Base-by-base conservation (phyloP, 2,113 vertebrate genomes). In the Oncorhynchus nerka region DNA sequence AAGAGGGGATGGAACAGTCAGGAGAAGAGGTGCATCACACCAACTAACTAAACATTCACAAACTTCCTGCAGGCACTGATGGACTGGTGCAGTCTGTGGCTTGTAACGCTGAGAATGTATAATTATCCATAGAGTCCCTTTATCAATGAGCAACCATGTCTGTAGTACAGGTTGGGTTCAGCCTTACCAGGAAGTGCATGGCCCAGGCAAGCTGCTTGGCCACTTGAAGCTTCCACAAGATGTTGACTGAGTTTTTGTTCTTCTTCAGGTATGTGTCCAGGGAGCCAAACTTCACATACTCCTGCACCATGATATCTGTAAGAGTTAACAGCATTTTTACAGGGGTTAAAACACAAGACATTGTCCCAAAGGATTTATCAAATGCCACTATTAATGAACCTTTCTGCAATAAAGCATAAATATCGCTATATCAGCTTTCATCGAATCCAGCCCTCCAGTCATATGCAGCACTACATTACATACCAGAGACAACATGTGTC, bases 221-320 rank as follows among this genome's bases (percentile, higher is more conserved):
- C 88, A 98, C 98, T 91, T 99, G 97, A 82, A 99, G 93, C 87
- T 98, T 99, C 98, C 97, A 99, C 86, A 97, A 91, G 84, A 97
- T 97, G 90, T 96, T 99, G 81, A 98, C 94, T 0, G 83, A 82
- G 83, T 90, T 96, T 89, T 95, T 97, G 84, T 97, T 97, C 88
- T 97, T 97, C 90, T 96, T 98, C 90, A 99, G 87, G 67, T 98
- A 99, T 0, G 93, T 98, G 87, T 99, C 97, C 90, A 99, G 77
- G 0, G 97, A 98, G 77, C 97, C 98, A 83, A 97, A 97, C 92
- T 96, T 97, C 79, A 97, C 97, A 81, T 93, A 96, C 81, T 99
- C 98, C 89, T 99, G 97, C 84, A 99, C 97, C 91, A 99, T 95
- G 86, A 99, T 97, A 86, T 97, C 98, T 99, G 87, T 72, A 87